Evolutionary conservation across 2,113 vertebrate genomes (phyloP).

Genomic region (Bolborhynchus lineola): DNA sequence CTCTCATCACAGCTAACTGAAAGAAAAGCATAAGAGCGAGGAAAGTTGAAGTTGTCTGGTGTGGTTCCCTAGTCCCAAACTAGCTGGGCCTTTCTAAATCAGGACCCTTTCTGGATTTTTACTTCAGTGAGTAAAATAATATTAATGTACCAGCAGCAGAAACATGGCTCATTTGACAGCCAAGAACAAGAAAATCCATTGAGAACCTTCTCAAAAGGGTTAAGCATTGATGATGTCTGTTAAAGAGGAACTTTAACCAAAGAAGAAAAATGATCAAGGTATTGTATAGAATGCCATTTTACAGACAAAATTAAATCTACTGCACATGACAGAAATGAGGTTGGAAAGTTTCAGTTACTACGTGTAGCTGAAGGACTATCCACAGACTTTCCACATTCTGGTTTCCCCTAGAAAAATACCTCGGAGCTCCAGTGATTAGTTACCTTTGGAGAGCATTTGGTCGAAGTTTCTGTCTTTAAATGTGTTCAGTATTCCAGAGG

Average conservation of each 20-base stretch:
- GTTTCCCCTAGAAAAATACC: neutral
- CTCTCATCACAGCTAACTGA: neutral
- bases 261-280: neutral
- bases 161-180: neutral
- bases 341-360: neutral
- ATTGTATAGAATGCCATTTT: neutral
- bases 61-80: neutral
- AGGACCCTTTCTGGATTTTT: neutral
- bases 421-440: neutral
- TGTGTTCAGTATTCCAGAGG: neutral
- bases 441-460: neutral
- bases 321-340: neutral
- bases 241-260: neutral
- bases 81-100: neutral
- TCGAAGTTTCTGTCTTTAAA: neutral
- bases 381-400: neutral
- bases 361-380: neutral
- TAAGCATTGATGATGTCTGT: neutral
- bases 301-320: neutral
- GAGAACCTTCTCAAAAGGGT: neutral
- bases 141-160: neutral
- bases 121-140: neutral
- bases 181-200: neutral
- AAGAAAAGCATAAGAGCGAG: neutral
- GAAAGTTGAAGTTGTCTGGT: neutral